Evolutionary conservation across 2,113 vertebrate species (phyloP).

Genomic region (Pithys albifrons): DNA sequence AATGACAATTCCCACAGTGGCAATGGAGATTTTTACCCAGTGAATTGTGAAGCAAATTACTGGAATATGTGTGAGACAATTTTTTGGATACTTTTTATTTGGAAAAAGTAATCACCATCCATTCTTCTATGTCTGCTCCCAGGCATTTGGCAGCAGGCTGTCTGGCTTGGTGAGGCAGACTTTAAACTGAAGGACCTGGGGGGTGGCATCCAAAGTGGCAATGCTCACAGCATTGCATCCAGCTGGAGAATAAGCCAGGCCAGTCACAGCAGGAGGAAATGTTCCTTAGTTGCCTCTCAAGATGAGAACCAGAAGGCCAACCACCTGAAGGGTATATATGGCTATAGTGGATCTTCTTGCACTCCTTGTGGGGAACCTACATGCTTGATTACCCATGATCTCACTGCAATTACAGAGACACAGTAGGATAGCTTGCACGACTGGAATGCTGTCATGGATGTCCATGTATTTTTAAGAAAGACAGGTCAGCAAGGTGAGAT

Average conservation of each 20-base stretch:
- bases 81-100: background rate
- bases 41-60: background rate
- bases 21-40: background rate
- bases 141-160: background rate
- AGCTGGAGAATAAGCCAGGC: background rate
- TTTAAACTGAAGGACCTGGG: background rate
- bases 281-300: background rate
- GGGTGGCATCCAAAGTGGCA: background rate
- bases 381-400: background rate
- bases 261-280: background rate
- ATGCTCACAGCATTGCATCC: background rate
- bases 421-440: background rate
- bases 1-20: background rate
- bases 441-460: background rate
- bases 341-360: background rate
- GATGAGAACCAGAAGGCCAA: background rate
- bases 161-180: background rate
- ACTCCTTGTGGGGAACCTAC: background rate
- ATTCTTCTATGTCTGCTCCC: background rate
- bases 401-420: background rate
- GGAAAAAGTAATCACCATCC: background rate
- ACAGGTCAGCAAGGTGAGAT: background rate
- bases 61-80: accelerated
- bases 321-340: background rate
- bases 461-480: background rate